These are phyloP conservation scores for Scaeva pyrastri DNA, from an alignment of 2,888 invertebrate genomes.

Conservation along the genomic window DNA sequence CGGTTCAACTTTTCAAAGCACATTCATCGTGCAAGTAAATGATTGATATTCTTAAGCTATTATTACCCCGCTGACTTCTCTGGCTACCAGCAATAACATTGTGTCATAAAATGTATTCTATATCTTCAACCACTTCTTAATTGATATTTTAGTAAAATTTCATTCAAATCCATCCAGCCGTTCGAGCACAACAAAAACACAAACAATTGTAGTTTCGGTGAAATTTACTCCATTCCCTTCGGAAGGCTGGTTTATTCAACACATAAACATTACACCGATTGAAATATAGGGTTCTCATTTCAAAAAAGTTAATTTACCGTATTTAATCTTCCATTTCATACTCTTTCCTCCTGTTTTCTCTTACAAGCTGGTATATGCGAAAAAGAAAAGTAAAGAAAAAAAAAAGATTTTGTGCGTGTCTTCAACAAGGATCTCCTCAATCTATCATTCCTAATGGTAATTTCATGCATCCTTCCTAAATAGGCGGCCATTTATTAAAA, in stretches of 20 bases:
- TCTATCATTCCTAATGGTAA: conserved; percentile 73
- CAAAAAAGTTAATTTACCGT: conserved; percentile 71
- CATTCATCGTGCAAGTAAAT: too few species aligned
- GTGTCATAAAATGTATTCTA: too few species aligned
- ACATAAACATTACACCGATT: conserved; percentile 25
- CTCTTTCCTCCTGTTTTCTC: conserved; percentile 12
- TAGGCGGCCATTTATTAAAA: conserved; percentile 67
- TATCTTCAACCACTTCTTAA: too few species aligned
- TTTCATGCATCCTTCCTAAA: conserved; percentile 74
- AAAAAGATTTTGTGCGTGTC: conserved; percentile 54
- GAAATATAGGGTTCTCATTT: conserved; percentile 50
- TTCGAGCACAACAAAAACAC: too few species aligned
- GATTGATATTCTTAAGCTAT: too few species aligned
- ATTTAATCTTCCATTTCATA: conserved; percentile 63
- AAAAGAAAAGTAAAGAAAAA: neutral
- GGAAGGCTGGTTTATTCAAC: conserved; percentile 1
- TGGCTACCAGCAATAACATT: too few species aligned
- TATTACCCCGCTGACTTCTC: too few species aligned
- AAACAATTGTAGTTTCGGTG: neutral
- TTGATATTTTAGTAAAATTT: too few species aligned
- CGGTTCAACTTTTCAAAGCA: too few species aligned
- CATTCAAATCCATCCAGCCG: too few species aligned
- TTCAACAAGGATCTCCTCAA: conserved; percentile 55
- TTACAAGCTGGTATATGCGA: conserved; percentile 11
- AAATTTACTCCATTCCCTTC: neutral